Evolutionary conservation across 2,797 vertebrate genomes (phyloP).

Genomic region (Peromyscus aztecus): DNA sequence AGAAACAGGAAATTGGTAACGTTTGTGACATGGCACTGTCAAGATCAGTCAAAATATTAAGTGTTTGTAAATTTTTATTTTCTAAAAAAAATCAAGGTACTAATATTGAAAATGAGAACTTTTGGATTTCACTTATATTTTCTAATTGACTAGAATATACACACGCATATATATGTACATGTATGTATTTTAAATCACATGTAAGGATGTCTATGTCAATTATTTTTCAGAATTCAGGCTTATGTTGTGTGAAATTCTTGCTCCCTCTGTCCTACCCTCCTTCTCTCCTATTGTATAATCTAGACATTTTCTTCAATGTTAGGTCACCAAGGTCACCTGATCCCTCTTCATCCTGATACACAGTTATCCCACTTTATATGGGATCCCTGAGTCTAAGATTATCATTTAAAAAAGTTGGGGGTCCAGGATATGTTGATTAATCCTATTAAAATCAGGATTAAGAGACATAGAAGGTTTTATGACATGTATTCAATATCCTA

Average conservation of each 20-base stretch:
- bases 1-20: background rate
- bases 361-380: background rate
- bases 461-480: background rate
- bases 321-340: background rate
- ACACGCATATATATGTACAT: background rate
- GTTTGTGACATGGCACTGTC: background rate
- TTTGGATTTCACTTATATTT: background rate
- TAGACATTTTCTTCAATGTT: background rate
- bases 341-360: background rate
- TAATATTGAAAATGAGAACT: background rate
- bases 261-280: background rate
- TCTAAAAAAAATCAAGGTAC: background rate
- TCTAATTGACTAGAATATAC: background rate
- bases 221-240: background rate
- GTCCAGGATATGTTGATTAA: background rate
- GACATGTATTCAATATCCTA: background rate
- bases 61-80: conserved; percentile 24
- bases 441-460: background rate
- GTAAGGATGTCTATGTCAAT: background rate
- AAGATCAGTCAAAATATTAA: background rate
- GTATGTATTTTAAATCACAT: background rate
- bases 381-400: background rate
- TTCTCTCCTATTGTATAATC: background rate
- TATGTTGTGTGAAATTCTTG: background rate
- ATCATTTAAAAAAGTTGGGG: background rate